A percentile compares a stretch with the other conserved stretches of the same genome.
Conservation (phyloP, 2,797 vertebrate genomes). For the Taenioides sp. region DNA sequence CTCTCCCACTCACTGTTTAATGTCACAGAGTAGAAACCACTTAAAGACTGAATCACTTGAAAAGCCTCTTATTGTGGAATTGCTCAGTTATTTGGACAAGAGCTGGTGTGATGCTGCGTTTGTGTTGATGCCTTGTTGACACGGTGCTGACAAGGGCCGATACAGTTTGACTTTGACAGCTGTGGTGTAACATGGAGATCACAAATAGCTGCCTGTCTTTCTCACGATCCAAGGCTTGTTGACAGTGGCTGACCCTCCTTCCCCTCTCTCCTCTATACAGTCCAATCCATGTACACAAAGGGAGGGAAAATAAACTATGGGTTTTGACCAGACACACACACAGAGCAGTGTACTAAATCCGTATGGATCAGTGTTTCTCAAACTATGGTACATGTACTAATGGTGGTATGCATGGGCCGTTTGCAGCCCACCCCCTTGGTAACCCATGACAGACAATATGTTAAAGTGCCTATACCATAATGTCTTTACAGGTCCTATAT, state of each 20-base stretch:
- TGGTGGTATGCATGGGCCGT: constrained; percentile 49
- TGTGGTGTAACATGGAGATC: constrained; percentile 67
- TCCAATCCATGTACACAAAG: constrained; percentile 70
- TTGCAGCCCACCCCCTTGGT: no score
- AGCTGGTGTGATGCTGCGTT: constrained; percentile 47
- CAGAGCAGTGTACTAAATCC: constrained; percentile 51
- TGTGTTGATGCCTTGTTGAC: constrained; percentile 58
- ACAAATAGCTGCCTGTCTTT: constrained; percentile 74
- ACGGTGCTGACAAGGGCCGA: constrained; percentile 48
- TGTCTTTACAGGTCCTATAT: no score
- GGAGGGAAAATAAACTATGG: constrained; percentile 75
- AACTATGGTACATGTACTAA: constrained; percentile 12
- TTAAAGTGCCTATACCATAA: no score
- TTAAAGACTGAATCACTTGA: constrained; percentile 30
- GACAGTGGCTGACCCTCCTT: constrained; percentile 75
- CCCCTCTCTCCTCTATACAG: constrained; percentile 64
- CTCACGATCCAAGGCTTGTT: constrained; percentile 78
- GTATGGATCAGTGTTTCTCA: constrained; percentile 56
- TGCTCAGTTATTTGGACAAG: constrained; percentile 26
- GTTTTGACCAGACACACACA: constrained; percentile 27
- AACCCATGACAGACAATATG: no score
- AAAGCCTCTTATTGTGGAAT: constrained; percentile 34
- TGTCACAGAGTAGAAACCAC: constrained; percentile 30
- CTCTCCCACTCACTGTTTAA: constrained; percentile 24
- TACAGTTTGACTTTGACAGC: constrained; percentile 62